Evolutionary conservation across 1,140 invertebrate species (phyloP).

Genomic region (Harlomillsia oculata): DNA sequence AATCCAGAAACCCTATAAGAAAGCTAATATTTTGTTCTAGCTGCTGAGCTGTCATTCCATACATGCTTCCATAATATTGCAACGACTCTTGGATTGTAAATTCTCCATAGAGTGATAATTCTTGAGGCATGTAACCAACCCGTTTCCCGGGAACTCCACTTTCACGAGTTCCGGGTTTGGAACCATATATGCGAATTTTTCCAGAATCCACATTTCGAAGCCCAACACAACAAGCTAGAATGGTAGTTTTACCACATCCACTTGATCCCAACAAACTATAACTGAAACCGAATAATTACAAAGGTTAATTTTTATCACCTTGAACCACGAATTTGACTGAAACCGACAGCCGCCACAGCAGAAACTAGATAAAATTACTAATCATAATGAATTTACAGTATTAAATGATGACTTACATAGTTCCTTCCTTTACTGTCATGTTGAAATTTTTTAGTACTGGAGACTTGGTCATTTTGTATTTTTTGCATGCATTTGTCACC

Average conservation of each 20-base stretch:
- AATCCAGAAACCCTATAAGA: conserved; percentile 74
- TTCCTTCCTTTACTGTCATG: conserved; percentile 26
- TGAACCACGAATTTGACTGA: no score
- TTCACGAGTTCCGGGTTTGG: conserved; percentile 40
- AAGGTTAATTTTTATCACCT: no score
- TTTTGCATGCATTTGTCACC: not conserved
- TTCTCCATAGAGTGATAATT: conserved; percentile 83
- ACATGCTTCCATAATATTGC: conserved; percentile 81
- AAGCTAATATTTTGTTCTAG: conserved; percentile 71
- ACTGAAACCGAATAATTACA: conserved; percentile 25
- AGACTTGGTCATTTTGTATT: not conserved
- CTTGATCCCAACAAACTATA: conserved; percentile 42
- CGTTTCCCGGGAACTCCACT: conserved; percentile 54
- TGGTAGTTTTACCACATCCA: conserved; percentile 41
- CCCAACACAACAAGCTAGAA: conserved; percentile 42
- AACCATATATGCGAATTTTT: conserved; percentile 40
- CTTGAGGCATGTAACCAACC: conserved; percentile 58
- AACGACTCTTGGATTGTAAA: conserved; percentile 84
- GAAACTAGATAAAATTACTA: not conserved
- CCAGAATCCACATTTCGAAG: conserved; percentile 39
- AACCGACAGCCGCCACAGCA: no score
- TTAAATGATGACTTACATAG: conserved; percentile 20
- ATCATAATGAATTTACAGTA: not conserved
- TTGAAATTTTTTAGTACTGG: conserved; percentile 23
- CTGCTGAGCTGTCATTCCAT: conserved; percentile 61